phyloP scores from a whole-genome alignment of 2,797 vertebrate species.

The Sebastes oblongus region DNA sequence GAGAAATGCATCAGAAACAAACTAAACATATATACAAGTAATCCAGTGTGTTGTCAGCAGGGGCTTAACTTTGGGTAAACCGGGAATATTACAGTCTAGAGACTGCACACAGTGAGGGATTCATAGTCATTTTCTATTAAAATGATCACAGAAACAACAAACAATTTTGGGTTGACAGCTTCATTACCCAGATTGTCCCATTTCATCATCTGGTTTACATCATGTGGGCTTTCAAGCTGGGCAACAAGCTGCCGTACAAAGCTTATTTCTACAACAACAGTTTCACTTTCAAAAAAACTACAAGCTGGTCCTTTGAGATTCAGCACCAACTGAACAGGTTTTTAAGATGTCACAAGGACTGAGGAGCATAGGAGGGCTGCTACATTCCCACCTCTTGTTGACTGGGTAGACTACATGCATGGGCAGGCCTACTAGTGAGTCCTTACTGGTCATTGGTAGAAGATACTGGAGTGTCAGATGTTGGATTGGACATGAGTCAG shows the following conservation, averaged over 20 bases:
- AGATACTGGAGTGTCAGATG: constrained; percentile 44
- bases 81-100: constrained; percentile 61
- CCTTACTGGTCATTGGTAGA: constrained; percentile 26
- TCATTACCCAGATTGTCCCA: constrained; percentile 60
- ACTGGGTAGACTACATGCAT: constrained; percentile 21
- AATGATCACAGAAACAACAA: constrained; percentile 75
- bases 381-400: constrained; percentile 54
- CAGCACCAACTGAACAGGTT: constrained; percentile 64
- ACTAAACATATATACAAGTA: constrained; percentile 85
- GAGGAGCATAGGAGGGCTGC: constrained; percentile 43
- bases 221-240: constrained; percentile 37
- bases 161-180: constrained; percentile 65
- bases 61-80: constrained; percentile 72
- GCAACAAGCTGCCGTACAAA: constrained; percentile 71
- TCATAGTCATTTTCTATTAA: constrained; percentile 68
- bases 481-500: constrained; percentile 24
- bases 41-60: constrained; percentile 87
- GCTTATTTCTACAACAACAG: constrained; percentile 76
- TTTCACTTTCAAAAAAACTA: constrained; percentile 73
- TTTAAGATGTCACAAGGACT: constrained; percentile 39
- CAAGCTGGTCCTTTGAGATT: constrained; percentile 72
- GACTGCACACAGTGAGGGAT: constrained; percentile 78
- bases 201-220: constrained; percentile 35
- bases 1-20: constrained; percentile 77
- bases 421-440: constrained; percentile 13